Conservation (phyloP, 2,797 vertebrate species). For the Chrysocyon brachyurus region DNA sequence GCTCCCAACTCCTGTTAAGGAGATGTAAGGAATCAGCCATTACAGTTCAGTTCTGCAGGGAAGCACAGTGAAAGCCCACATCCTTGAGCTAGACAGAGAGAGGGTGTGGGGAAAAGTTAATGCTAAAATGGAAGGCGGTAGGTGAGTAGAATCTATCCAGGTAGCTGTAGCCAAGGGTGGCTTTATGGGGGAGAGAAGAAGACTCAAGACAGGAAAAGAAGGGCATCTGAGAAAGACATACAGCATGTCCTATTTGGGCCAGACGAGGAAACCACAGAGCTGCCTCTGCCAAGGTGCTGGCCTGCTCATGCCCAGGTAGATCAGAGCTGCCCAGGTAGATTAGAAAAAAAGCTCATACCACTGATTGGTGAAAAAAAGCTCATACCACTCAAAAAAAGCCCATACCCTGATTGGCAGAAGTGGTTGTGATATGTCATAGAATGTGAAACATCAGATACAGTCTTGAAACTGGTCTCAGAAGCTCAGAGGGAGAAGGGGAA, state of each 20-base stretch:
- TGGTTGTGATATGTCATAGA: too few relatives aligned
- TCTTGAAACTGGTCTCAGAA: neutral
- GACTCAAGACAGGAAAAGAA: neutral
- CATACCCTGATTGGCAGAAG: neutral
- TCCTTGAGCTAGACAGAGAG: neutral
- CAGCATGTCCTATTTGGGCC: fast-evolving
- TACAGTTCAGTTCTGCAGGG: fast-evolving
- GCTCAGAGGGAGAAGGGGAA: neutral
- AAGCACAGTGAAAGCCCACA: neutral
- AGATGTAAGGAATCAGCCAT: neutral
- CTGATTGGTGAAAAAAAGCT: too few relatives aligned
- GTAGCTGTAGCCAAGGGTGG: neutral
- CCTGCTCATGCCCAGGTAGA: neutral
- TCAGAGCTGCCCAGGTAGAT: too few relatives aligned
- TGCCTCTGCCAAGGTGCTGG: neutral
- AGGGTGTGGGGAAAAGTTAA: neutral
- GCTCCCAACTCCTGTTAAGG: neutral
- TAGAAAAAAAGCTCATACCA: too few relatives aligned
- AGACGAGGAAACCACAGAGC: neutral
- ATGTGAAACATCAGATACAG: too few relatives aligned
- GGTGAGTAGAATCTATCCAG: neutral
- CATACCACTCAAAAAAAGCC: neutral
- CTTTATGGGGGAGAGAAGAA: neutral
- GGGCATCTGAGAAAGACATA: neutral
- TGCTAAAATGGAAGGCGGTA: neutral